These are phyloP conservation scores for Cydia amplana DNA, from an alignment of 1,140 invertebrate genomes.

Conservation along the genomic window DNA sequence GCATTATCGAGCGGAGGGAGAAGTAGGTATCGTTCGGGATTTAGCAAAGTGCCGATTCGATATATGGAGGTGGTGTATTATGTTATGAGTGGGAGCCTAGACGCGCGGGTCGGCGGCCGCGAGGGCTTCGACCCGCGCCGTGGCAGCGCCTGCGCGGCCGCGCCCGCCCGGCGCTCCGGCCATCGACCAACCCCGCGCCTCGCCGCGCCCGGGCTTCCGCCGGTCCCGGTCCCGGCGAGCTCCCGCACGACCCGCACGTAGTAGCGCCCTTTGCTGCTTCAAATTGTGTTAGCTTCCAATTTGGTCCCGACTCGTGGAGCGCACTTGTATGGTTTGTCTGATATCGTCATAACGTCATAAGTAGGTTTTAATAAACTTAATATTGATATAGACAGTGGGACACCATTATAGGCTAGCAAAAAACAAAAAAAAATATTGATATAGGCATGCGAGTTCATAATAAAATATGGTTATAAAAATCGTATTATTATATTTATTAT, in stretches of 20 bases:
- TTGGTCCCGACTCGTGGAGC: background rate
- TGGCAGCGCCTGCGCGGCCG: constrained; percentile 61
- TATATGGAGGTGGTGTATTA: constrained; percentile 39
- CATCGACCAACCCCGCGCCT: constrained; percentile 61
- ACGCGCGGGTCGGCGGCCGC: constrained; percentile 63
- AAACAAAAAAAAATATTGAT: no score
- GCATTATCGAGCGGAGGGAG: background rate
- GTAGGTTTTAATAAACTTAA: background rate
- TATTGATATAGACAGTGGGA: no score
- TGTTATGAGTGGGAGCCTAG: constrained; percentile 42
- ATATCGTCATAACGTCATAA: background rate
- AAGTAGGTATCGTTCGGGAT: background rate
- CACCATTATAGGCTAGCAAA: no score
- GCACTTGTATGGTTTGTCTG: background rate
- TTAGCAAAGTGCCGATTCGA: constrained; percentile 11
- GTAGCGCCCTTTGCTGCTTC: constrained; percentile 5
- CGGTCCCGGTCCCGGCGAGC: constrained; percentile 40
- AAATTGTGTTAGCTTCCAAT: constrained; percentile 12
- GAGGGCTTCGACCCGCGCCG: constrained; percentile 64
- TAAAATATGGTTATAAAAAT: no score
- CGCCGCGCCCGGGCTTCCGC: constrained; percentile 41
- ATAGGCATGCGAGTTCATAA: no score
- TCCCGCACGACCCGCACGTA: constrained; percentile 2
- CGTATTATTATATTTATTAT: no score
- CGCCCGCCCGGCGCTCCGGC: constrained; percentile 48